phyloP scores from a whole-genome alignment of 2,113 vertebrate species.

The Tauraco erythrolophus region DNA sequence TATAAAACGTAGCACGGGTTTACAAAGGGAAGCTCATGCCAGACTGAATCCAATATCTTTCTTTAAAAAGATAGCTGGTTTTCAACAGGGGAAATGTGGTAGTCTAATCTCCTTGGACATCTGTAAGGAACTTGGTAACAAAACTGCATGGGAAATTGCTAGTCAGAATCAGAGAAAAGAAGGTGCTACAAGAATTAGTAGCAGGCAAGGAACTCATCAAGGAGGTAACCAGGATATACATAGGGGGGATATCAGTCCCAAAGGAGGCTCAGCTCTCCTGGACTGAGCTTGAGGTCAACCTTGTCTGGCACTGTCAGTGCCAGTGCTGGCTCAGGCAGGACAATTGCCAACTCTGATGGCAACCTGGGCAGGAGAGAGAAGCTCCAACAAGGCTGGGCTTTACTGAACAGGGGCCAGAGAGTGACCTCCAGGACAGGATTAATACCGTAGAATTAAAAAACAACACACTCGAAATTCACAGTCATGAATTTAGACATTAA shows the following conservation, averaged over 20 bases:
- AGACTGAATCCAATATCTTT: slow-evolving; percentile 9
- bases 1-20: not conserved
- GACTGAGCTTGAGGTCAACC: not conserved
- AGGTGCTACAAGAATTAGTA: not conserved
- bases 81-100: not conserved
- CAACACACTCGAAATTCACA: not conserved
- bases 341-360: not conserved
- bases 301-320: not conserved
- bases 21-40: not conserved
- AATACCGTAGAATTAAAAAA: not conserved
- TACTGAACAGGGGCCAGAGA: not conserved
- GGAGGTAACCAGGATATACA: not conserved
- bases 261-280: not conserved
- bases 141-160: not conserved
- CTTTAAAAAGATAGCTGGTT: not conserved
- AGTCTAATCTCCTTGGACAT: slow-evolving; percentile 13
- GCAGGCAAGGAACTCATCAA: not conserved
- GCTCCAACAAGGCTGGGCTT: not conserved
- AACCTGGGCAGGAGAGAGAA: not conserved
- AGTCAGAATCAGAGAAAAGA: not conserved
- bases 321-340: not conserved
- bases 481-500: not conserved
- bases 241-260: accelerated
- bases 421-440: not conserved
- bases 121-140: not conserved